Evolutionary conservation across 2,888 invertebrate genomes (phyloP).

Genomic region (Xestia xanthographa): DNA sequence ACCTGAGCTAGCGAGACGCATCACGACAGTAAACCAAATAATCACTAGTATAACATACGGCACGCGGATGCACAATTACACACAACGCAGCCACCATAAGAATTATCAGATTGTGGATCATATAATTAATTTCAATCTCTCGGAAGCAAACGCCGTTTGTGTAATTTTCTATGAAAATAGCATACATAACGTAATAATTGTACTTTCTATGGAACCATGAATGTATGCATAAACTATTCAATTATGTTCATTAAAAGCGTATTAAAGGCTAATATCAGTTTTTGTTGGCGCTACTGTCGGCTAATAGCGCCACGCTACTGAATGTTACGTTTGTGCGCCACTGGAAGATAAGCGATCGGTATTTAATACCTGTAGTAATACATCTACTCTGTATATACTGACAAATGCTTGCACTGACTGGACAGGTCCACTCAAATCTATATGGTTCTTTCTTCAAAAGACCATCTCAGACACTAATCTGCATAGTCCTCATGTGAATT

Average conservation of each 20-base stretch:
- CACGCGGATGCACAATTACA: slow-evolving; percentile 28
- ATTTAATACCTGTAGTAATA: too few species aligned
- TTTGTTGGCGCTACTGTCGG: slow-evolving; percentile 60
- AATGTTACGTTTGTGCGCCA: slow-evolving; percentile 16
- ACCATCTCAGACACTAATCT: too few species aligned
- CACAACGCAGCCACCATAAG: slow-evolving; percentile 36
- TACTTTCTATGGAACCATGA: slow-evolving; percentile 65
- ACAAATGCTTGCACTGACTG: too few species aligned
- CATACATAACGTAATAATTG: slow-evolving; percentile 36
- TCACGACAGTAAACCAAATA: slow-evolving; percentile 23
- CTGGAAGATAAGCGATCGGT: slow-evolving; percentile 15
- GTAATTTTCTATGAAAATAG: slow-evolving; percentile 64
- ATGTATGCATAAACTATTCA: slow-evolving; percentile 59
- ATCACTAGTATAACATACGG: slow-evolving; percentile 18
- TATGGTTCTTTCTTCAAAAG: too few species aligned
- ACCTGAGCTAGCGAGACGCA: background rate
- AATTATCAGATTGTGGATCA: slow-evolving; percentile 54
- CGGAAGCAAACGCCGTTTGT: slow-evolving; percentile 54
- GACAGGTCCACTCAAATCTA: too few species aligned
- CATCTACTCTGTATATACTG: too few species aligned
- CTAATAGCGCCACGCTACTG: slow-evolving; percentile 58
- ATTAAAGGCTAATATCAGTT: slow-evolving; percentile 65
- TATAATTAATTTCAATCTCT: slow-evolving; percentile 61
- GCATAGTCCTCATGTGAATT: too few species aligned
- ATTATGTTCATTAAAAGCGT: slow-evolving; percentile 65